Base-by-base conservation (phyloP, 2,113 vertebrate genomes). In the Oreochromis niloticus region DNA sequence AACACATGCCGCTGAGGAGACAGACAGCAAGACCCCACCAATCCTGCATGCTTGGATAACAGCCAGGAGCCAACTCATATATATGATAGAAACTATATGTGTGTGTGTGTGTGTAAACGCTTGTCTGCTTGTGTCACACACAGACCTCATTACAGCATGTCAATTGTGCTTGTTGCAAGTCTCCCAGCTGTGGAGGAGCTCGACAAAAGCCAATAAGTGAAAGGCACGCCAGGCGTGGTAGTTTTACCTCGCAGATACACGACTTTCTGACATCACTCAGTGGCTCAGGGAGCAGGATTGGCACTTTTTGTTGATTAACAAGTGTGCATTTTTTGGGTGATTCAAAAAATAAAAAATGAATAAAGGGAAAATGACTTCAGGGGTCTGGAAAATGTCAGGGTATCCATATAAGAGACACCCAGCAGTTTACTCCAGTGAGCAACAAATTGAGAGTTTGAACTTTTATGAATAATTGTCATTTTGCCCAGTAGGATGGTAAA, bases 71-170 rank as follows among this genome's bases (percentile, higher is more conserved):
- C 27, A 54, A 63, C 86, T 85, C 79, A 73, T 63, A 56, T 83
- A 66, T 54, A 84, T 71, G 32, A 14, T 63, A 83, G 83, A 89
- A 16, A 55, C 84, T 81, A 75, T 88, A 32, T 56, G 34, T 82
- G 87, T 86, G 68, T 73, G 41, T 73, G 41, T 48, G 61, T 68
- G 55, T 56, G 32, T 86, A 82, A 84, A 43, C 89, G 92, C 86
- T 54, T 87, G 82, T 93, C 43, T 84, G 52, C 56, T 54, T 52
- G 63, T 93, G 87, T 84, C 87, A 91, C 89, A 86, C 83, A 86
- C 91, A 91, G 88, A 88, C 90, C 92, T 95, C 91, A 94, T 94
- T 94, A 93, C 86, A 39, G 90, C 89, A 87, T 91, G 91, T 94
- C 93, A 91, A 82, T 92, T 48, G 73, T 68, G 87, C 87, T 91